Conservation (phyloP, 2,888 invertebrate species). For the Lamproptera curius region DNA sequence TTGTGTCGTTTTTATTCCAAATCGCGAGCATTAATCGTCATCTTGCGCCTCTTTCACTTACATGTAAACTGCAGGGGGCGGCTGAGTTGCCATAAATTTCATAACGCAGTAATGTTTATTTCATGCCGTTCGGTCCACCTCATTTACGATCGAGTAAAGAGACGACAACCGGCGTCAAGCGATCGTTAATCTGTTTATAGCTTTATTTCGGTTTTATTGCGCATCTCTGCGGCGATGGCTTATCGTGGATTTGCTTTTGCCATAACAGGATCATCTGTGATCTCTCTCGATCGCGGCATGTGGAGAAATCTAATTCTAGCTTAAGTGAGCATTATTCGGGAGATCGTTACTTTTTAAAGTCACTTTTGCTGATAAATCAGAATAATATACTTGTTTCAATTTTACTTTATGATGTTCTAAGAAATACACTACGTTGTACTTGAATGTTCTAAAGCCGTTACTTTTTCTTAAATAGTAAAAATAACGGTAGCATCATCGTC, state of each 20-base stretch:
- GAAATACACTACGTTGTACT: too few species aligned
- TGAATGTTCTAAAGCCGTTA: too few species aligned
- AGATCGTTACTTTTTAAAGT: too few species aligned
- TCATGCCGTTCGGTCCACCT: not conserved
- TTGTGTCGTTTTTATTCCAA: too few species aligned
- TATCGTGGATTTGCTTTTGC: not conserved
- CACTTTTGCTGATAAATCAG: too few species aligned
- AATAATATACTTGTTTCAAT: too few species aligned
- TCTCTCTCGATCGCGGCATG: not conserved
- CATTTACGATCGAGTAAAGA: not conserved
- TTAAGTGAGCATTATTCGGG: not conserved
- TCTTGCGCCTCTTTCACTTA: too few species aligned
- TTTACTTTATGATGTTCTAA: too few species aligned
- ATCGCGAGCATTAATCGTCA: too few species aligned
- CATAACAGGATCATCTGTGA: not conserved
- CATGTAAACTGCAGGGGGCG: too few species aligned
- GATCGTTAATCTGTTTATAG: constrained; percentile 12
- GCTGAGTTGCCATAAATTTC: not conserved
- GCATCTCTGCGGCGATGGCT: not conserved
- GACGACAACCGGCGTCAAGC: constrained; percentile 4
- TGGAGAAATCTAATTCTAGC: not conserved
- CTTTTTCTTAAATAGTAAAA: too few species aligned
- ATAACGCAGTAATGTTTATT: constrained; percentile 1
- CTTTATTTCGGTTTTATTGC: not conserved
- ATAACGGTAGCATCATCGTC: too few species aligned